These are phyloP conservation scores for Penaeus chinensis DNA, from an alignment of 1,140 invertebrate genomes.

Conservation along the genomic window DNA sequence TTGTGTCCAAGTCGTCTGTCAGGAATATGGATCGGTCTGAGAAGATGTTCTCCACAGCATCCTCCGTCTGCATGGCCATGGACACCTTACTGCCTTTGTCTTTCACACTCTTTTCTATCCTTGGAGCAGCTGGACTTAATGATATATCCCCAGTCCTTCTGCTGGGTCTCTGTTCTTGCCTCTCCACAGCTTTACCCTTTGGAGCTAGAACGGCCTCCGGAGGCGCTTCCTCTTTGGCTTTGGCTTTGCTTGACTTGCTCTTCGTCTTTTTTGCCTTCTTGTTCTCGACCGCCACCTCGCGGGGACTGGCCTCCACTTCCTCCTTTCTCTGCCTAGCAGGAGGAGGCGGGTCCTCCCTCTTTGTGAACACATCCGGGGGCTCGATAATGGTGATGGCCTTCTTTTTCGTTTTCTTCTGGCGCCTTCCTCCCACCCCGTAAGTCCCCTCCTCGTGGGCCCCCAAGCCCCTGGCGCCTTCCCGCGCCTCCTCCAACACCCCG, in stretches of 20 bases:
- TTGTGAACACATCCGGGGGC: background rate
- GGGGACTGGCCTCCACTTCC: no score
- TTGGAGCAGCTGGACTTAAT: background rate
- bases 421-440: constrained; percentile 11
- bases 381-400: background rate
- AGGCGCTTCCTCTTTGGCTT: no score
- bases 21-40: constrained; percentile 15
- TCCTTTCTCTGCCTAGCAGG: no score
- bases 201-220: no score
- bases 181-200: no score
- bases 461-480: background rate
- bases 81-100: constrained; percentile 28
- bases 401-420: constrained; percentile 41
- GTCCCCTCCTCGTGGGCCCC: background rate
- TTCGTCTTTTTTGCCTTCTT: no score
- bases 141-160: background rate
- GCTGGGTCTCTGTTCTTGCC: no score
- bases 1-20: constrained; percentile 49
- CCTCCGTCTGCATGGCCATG: constrained; percentile 51
- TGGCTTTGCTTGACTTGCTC: no score
- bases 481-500: background rate
- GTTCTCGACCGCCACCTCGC: no score
- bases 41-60: constrained; percentile 15
- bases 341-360: no score
- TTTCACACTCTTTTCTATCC: no score